These are phyloP conservation scores for Uropsilus gracilis DNA, from an alignment of 2,113 vertebrate genomes.

Conservation along the genomic window DNA sequence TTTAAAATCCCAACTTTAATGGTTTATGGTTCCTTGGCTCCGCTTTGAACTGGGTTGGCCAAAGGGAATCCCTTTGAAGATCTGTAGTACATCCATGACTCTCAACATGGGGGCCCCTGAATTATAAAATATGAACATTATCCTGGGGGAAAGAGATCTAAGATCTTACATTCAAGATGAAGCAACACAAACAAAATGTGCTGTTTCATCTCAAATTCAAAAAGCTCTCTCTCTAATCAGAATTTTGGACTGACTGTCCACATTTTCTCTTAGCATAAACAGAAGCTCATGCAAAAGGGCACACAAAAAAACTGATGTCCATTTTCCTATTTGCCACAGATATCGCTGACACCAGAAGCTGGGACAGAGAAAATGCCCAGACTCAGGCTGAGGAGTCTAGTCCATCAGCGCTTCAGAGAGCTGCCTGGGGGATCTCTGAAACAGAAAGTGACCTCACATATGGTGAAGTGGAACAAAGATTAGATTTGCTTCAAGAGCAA, in stretches of 20 bases:
- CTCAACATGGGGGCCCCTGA: neutral
- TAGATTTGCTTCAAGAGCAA: slow-evolving; percentile 97
- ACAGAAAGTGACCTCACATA: slow-evolving; percentile 95
- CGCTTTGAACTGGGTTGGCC: neutral
- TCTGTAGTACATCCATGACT: neutral
- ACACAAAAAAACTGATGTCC: slow-evolving; percentile 10
- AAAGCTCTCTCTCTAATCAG: neutral
- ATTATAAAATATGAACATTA: neutral
- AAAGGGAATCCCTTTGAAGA: neutral
- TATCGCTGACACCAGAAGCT: slow-evolving; percentile 84
- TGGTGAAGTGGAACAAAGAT: slow-evolving; percentile 95
- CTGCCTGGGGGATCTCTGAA: slow-evolving; percentile 91
- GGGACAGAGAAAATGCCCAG: slow-evolving; percentile 88
- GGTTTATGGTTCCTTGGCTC: neutral
- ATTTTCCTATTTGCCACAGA: slow-evolving; percentile 84
- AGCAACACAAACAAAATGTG: neutral
- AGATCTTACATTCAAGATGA: neutral
- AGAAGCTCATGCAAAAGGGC: neutral
- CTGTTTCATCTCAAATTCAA: neutral
- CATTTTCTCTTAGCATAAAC: neutral
- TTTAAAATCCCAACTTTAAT: neutral
- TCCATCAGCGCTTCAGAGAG: slow-evolving; percentile 85
- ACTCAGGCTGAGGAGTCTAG: slow-evolving; percentile 88
- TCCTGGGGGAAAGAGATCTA: neutral
- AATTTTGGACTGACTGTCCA: neutral